These are phyloP conservation scores for Tolmerus cingulatus DNA, from an alignment of 2,888 invertebrate genomes.

Conservation along the genomic window DNA sequence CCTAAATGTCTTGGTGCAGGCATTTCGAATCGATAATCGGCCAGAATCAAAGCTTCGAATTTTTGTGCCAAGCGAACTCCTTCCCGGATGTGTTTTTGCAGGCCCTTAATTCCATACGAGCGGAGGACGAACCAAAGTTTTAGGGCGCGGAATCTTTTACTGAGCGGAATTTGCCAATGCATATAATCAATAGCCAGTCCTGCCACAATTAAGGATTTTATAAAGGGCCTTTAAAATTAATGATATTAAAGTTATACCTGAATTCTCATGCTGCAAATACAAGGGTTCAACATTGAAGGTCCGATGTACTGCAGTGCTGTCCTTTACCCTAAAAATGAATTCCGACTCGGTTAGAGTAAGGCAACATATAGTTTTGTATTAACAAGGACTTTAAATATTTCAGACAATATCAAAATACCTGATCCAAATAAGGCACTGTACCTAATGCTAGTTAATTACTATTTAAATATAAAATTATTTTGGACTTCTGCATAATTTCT, in stretches of 20 bases:
- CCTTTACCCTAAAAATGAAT: conserved; percentile 72
- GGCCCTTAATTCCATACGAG: conserved; percentile 87
- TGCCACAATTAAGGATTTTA: conserved; percentile 56
- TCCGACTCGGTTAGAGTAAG: background rate
- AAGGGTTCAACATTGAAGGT: conserved; percentile 98
- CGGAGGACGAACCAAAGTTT: conserved; percentile 98
- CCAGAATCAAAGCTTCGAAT: conserved; percentile 85
- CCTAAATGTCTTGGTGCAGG: conserved; percentile 82
- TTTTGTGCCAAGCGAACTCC: conserved; percentile 88
- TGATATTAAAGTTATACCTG: conserved; percentile 68
- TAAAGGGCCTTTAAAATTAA: too few species aligned
- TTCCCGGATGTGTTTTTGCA: conserved; percentile 93
- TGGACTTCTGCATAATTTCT: too few species aligned
- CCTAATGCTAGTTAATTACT: too few species aligned
- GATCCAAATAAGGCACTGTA: too few species aligned
- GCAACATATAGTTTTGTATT: background rate
- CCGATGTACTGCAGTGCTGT: conserved; percentile 89
- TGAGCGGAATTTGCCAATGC: conserved; percentile 98
- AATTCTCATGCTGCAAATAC: conserved; percentile 97
- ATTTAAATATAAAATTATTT: too few species aligned
- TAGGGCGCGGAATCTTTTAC: conserved; percentile 89
- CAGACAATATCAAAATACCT: too few species aligned
- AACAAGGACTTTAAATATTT: background rate
- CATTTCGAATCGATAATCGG: conserved; percentile 89
- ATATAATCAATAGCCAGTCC: conserved; percentile 95